Conservation (phyloP, 1,140 invertebrate species). For the Drosophila lacertosa region DNA sequence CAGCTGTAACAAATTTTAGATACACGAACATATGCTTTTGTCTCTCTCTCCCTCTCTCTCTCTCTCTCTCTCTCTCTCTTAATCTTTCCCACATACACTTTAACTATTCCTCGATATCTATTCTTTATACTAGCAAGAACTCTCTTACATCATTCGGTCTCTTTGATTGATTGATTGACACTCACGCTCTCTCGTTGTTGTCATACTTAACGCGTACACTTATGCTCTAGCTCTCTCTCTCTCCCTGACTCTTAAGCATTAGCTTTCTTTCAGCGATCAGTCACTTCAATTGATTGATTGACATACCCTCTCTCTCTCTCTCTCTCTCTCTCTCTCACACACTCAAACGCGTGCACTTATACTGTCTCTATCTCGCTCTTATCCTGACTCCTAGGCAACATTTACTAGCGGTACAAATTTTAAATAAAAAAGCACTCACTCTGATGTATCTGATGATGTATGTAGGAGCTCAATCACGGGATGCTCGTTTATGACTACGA, state of each 20-base stretch:
- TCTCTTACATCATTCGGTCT: no score
- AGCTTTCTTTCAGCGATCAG: not conserved
- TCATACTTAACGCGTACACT: not conserved
- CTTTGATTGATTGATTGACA: not conserved
- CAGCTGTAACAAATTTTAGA: slow-evolving; percentile 30
- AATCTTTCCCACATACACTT: not conserved
- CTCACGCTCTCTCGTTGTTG: not conserved
- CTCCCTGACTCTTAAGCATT: not conserved
- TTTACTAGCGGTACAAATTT: slow-evolving; percentile 30
- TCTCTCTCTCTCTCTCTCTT: slow-evolving; percentile 6
- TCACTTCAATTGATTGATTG: not conserved
- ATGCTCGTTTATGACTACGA: slow-evolving; percentile 23
- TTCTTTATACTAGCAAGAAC: no score
- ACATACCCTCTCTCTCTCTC: not conserved
- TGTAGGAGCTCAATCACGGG: slow-evolving; percentile 11
- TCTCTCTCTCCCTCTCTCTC: slow-evolving; percentile 1
- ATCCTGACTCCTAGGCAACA: not conserved
- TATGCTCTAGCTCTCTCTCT: slow-evolving; percentile 9
- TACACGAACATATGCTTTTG: slow-evolving; percentile 31
- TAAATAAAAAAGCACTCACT: slow-evolving; percentile 6
- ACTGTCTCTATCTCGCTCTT: slow-evolving; percentile 2
- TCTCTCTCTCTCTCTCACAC: not conserved
- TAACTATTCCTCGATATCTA: not conserved
- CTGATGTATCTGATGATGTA: slow-evolving; percentile 16
- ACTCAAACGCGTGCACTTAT: slow-evolving; percentile 3